Evolutionary conservation across 2,797 vertebrate species (phyloP).

Genomic region (Ctenopoma kingsleyae): DNA sequence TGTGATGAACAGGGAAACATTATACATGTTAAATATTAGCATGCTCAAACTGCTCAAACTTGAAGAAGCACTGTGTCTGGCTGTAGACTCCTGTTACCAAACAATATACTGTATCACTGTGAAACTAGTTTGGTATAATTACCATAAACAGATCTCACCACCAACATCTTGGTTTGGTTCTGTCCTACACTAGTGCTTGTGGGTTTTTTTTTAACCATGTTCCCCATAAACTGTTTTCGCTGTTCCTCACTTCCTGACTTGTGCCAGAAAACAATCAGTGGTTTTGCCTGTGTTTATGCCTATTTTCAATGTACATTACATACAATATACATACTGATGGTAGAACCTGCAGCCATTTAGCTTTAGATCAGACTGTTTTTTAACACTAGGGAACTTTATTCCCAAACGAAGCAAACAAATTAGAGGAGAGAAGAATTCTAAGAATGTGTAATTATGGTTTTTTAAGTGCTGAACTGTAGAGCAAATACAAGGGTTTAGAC

Average conservation of each 20-base stretch:
- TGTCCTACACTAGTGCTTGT: background rate
- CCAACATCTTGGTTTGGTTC: background rate
- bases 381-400: constrained; percentile 13
- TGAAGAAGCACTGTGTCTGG: background rate
- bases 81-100: background rate
- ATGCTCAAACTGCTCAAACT: background rate
- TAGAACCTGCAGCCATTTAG: constrained; percentile 14
- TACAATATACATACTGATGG: too few relatives aligned
- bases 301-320: background rate
- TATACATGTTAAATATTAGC: background rate
- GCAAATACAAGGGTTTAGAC: constrained; percentile 41
- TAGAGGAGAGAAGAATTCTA: constrained; percentile 47
- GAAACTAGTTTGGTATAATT: constrained; percentile 30
- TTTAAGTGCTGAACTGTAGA: constrained; percentile 25
- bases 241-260: background rate
- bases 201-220: background rate
- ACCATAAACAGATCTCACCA: constrained; percentile 25
- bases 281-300: background rate
- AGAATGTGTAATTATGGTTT: constrained; percentile 65
- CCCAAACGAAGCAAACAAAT: constrained; percentile 47
- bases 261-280: background rate
- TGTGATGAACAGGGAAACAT: background rate
- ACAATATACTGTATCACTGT: background rate
- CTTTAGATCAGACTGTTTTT: constrained; percentile 18
- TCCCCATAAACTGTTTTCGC: constrained; percentile 1